Base-by-base conservation (phyloP, 2,888 invertebrate species). In the Athalia circularis region DNA sequence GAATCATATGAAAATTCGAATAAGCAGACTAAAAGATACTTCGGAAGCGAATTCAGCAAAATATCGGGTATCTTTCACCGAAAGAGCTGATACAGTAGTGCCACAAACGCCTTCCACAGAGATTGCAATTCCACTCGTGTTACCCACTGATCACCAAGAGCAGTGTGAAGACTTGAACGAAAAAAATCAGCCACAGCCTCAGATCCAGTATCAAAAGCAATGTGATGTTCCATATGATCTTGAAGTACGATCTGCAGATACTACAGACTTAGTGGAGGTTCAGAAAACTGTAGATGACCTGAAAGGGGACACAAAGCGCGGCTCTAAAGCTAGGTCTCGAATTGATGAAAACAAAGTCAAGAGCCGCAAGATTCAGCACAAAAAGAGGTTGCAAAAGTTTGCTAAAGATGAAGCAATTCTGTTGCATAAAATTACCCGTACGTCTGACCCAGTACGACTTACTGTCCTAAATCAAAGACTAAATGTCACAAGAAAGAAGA, bases 401-500 rank as follows among this genome's bases (percentile, higher is more conserved):
- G 82, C 83, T 0, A 79, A 80, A 54, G 87, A 86, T 43, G 84
- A 84, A 0, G 13, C 82, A 13, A 83, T 87, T 9, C 80, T 86
- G 2, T 81, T 85, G 0, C 79, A 80, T 1, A 82, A 84, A 72
- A 85, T 87, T 75, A 75, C 8, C 11, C 15, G 62, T 0, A 75
- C 74, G 15, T 13, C 8, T 29, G 74, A 75, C 43, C 29, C n/a
- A 0, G 48, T 62, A 0, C 81, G 82, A 9, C 78, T 65, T 0
- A 81, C 43, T 11, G 79, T 82, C 9, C 74, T 86, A 4, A 83
- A 84, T 7, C 84, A 86, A 57, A 84, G 81, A 76, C 85, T 88
- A 77, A 86, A 86, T 62, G 83, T 83, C 1, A 86, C 85, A 67
- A 85, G 87, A 50, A 82, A 83, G 4, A 86, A 86, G 59, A 89